Conservation (phyloP, 1,140 invertebrate genomes). For the Drosophila kepulauana region DNA sequence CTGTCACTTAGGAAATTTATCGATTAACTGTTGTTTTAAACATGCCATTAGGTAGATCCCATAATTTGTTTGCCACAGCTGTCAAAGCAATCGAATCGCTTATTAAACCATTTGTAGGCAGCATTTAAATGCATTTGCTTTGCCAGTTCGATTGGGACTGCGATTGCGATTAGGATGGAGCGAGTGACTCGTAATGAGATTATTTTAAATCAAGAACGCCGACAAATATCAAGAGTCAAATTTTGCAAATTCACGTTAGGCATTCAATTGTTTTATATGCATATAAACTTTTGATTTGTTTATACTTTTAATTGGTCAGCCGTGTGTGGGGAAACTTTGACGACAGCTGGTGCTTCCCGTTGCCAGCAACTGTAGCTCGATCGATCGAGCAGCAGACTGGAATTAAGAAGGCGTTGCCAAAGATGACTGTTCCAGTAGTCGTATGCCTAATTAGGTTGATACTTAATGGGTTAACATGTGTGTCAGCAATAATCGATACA, state of each 20-base stretch:
- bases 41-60: constrained; percentile 33
- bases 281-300: constrained; percentile 4
- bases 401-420: too few relatives aligned
- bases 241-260: background rate
- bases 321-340: background rate
- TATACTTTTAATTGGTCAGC: background rate
- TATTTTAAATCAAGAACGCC: constrained; percentile 14
- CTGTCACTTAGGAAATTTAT: constrained; percentile 20
- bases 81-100: constrained; percentile 12
- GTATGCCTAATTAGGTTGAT: too few relatives aligned
- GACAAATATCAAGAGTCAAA: constrained; percentile 45
- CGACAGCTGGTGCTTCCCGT: background rate
- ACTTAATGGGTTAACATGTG: too few relatives aligned
- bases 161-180: background rate
- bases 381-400: background rate
- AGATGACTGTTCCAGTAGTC: too few relatives aligned
- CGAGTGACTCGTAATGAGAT: constrained; percentile 13
- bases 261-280: background rate
- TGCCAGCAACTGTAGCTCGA: background rate
- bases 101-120: constrained; percentile 31
- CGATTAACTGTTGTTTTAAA: constrained; percentile 23
- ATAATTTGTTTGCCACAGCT: constrained; percentile 30
- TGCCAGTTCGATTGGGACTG: background rate
- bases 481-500: too few relatives aligned
- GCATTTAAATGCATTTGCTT: constrained; percentile 8